phyloP scores from a whole-genome alignment of 37 sponge, comb jelly and placozoan species.

The Corticium candelabrum region DNA sequence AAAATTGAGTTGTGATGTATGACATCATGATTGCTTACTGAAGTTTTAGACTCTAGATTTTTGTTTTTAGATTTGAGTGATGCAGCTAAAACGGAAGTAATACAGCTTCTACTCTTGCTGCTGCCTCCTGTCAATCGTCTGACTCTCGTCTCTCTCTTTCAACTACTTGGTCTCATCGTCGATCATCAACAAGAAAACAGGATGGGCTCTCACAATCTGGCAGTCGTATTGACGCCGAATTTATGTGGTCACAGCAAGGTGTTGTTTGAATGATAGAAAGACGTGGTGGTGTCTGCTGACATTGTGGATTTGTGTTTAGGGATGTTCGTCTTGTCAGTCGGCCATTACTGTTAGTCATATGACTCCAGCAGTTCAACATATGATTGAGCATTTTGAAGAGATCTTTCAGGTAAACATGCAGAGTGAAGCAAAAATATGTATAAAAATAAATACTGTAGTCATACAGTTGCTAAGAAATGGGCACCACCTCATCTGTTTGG shows the following conservation, averaged over 20 bases:
- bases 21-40: too few species aligned
- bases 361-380: background rate
- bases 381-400: background rate
- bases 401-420: slow-evolving; percentile 1
- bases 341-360: background rate
- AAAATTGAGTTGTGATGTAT: too few species aligned
- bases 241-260: too few species aligned
- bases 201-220: background rate
- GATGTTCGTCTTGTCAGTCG: background rate
- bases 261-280: too few species aligned
- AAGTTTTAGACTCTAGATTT: background rate
- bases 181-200: background rate
- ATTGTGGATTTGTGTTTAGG: too few species aligned
- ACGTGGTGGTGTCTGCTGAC: too few species aligned
- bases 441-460: too few species aligned
- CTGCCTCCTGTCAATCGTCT: background rate
- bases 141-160: background rate
- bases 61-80: background rate
- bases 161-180: background rate
- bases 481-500: too few species aligned
- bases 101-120: background rate
- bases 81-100: background rate
- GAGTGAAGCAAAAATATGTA: too few species aligned
- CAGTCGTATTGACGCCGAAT: background rate
- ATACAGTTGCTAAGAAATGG: too few species aligned